A percentile compares a stretch with the other conserved stretches of the same genome.
These are phyloP conservation scores for Chaetorhynchus papuensis DNA, from an alignment of 2,113 vertebrate species.

Conservation along the genomic window DNA sequence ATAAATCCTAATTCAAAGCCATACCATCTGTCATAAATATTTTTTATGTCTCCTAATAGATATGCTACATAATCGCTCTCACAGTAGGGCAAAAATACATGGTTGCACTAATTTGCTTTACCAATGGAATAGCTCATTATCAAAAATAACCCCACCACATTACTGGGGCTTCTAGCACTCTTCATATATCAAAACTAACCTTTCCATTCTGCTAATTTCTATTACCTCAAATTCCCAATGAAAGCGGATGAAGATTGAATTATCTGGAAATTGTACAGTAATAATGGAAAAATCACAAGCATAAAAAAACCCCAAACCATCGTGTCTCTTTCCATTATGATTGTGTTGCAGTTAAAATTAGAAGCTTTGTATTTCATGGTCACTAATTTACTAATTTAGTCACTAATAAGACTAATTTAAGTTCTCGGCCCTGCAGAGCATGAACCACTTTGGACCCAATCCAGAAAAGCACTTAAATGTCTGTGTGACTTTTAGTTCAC, in stretches of 20 bases:
- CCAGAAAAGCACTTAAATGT: constrained; percentile 38
- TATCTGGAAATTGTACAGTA: neutral
- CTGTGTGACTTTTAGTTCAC: neutral
- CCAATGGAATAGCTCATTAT: neutral
- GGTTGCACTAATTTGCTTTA: constrained; percentile 28
- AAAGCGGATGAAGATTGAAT: constrained; percentile 7
- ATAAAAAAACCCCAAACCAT: neutral
- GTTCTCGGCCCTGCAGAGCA: neutral
- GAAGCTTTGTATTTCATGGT: neutral
- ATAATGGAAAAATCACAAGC: neutral
- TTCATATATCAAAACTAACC: neutral
- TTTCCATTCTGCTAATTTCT: neutral
- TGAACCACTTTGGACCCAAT: constrained; percentile 4
- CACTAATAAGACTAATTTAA: constrained; percentile 17
- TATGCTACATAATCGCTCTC: constrained; percentile 22
- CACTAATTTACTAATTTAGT: neutral
- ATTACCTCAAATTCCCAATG: neutral
- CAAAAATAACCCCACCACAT: neutral
- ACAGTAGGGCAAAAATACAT: constrained; percentile 14
- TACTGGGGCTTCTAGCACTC: neutral
- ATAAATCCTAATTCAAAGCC: constrained; percentile 68
- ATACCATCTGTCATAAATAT: constrained; percentile 71
- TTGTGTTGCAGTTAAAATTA: neutral
- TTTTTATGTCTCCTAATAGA: constrained; percentile 54
- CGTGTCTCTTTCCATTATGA: neutral